Evolutionary conservation across 2,113 vertebrate species (phyloP).

Genomic region (Lontra canadensis): DNA sequence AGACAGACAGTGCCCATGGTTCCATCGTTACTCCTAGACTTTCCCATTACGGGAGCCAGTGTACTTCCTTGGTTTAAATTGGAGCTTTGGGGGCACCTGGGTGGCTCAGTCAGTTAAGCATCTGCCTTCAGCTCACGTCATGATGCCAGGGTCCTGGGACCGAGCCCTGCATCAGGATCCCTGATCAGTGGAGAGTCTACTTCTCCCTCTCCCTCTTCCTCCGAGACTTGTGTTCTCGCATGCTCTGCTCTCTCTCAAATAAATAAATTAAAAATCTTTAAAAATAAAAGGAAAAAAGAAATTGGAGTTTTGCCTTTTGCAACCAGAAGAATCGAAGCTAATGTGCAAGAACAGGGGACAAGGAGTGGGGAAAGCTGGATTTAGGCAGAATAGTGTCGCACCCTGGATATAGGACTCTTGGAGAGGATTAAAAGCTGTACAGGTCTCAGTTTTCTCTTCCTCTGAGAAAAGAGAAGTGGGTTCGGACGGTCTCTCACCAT

Average conservation of each 20-base stretch:
- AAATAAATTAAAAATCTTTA: no score
- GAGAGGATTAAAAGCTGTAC: neutral
- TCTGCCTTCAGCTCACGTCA: no score
- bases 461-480: slow-evolving; percentile 18
- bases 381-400: neutral
- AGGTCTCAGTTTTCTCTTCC: slow-evolving; percentile 17
- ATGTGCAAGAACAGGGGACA: neutral
- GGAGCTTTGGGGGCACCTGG: neutral
- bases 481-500: neutral
- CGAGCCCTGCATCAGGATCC: no score
- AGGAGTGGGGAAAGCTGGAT: neutral
- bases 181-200: no score
- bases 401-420: neutral
- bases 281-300: neutral
- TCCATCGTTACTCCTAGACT: neutral
- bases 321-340: neutral
- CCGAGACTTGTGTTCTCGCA: no score
- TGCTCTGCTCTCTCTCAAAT: no score
- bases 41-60: neutral
- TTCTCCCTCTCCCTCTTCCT: no score
- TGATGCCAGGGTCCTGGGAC: no score
- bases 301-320: neutral
- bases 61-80: neutral
- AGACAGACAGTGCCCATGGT: neutral
- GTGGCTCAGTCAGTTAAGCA: no score